phyloP scores from a whole-genome alignment of 1,140 invertebrate genomes.

The Brachionus rubens region DNA sequence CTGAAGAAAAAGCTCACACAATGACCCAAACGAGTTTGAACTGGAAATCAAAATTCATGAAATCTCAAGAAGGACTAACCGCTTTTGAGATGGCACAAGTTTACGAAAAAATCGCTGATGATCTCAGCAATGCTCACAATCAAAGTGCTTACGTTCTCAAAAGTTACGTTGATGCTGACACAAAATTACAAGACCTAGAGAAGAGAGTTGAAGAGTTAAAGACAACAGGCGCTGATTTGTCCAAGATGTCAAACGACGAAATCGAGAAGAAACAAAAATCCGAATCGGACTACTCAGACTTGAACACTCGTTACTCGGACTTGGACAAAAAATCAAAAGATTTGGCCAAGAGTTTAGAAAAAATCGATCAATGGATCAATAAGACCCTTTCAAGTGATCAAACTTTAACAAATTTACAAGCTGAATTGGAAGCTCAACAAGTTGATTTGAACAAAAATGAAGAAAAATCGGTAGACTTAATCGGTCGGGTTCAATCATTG shows the following conservation, averaged over 20 bases:
- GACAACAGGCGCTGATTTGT: background rate
- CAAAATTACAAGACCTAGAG: background rate
- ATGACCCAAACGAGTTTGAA: constrained; percentile 1
- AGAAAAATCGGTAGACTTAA: constrained; percentile 6
- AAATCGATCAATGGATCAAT: constrained; percentile 38
- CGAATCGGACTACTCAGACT: background rate
- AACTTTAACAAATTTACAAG: background rate
- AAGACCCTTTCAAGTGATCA: constrained; percentile 16
- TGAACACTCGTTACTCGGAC: background rate
- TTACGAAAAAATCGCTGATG: constrained; percentile 25
- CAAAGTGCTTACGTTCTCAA: background rate
- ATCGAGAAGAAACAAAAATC: background rate
- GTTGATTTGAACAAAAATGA: background rate
- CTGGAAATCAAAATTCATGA: background rate
- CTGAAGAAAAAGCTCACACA: constrained; percentile 13
- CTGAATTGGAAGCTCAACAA: constrained; percentile 12
- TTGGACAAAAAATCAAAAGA: background rate
- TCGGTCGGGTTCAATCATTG: constrained; percentile 19
- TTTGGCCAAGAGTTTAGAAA: background rate
- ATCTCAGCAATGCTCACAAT: background rate
- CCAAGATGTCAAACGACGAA: background rate
- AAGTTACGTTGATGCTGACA: background rate
- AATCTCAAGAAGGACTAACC: constrained; percentile 26
- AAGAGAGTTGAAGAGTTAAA: background rate
- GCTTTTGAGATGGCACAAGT: constrained; percentile 33